These are phyloP conservation scores for Chelonus formosanus DNA, from an alignment of 2,888 invertebrate genomes.

Conservation along the genomic window DNA sequence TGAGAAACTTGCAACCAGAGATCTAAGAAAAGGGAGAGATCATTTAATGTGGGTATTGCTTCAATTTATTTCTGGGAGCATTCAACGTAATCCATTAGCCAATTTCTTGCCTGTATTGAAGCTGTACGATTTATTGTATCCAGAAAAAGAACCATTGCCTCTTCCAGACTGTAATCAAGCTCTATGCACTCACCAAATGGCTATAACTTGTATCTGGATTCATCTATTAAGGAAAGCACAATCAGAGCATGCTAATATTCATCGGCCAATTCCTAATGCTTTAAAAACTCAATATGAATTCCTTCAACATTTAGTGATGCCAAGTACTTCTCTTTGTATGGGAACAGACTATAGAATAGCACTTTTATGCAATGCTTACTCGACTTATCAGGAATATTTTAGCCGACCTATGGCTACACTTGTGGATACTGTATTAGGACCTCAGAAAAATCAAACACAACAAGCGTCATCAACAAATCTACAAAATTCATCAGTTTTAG, in stretches of 20 bases:
- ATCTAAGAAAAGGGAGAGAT: constrained; percentile 89
- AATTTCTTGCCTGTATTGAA: constrained; percentile 91
- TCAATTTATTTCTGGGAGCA: constrained; percentile 96
- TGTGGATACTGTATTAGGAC: constrained; percentile 84
- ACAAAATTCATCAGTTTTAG: constrained; percentile 66
- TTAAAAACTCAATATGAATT: constrained; percentile 87
- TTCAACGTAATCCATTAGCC: constrained; percentile 88
- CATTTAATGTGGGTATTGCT: constrained; percentile 99
- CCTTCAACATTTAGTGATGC: constrained; percentile 83
- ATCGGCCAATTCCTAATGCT: constrained; percentile 80
- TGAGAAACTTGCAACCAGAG: constrained; percentile 82
- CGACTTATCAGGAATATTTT: constrained; percentile 91
- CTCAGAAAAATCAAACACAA: constrained; percentile 71
- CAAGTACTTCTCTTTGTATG: constrained; percentile 77
- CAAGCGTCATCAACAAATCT: constrained; percentile 63
- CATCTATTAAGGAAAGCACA: constrained; percentile 94
- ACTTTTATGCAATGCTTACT: constrained; percentile 93
- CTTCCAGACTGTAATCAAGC: constrained; percentile 90
- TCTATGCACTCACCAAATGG: constrained; percentile 89
- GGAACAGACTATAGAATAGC: constrained; percentile 91
- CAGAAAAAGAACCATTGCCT: constrained; percentile 88
- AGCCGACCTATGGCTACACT: constrained; percentile 91
- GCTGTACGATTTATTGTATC: constrained; percentile 90
- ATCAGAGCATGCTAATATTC: constrained; percentile 81
- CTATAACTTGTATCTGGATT: constrained; percentile 96